These are phyloP conservation scores for Conchocele bisecta DNA, from an alignment of 2,888 invertebrate genomes.

Conservation along the genomic window DNA sequence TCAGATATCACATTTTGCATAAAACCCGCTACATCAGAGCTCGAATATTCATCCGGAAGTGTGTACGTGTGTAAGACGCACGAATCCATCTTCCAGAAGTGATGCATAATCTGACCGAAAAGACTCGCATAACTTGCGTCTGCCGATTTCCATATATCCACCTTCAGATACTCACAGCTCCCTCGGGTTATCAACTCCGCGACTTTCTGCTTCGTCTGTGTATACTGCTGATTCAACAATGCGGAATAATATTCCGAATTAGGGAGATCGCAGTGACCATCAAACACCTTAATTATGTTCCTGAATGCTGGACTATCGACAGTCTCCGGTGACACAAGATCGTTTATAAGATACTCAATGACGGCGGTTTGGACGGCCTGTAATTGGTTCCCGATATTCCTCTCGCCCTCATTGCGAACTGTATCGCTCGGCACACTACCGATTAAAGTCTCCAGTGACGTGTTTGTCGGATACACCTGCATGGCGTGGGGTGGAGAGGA, in stretches of 20 bases:
- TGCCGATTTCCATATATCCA: conserved; percentile 54
- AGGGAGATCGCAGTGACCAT: conserved; percentile 27
- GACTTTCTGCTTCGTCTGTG: conserved; percentile 27
- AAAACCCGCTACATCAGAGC: conserved; percentile 2
- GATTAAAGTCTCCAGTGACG: neutral
- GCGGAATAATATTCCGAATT: conserved; percentile 29
- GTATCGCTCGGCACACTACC: neutral
- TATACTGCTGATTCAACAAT: conserved; percentile 24
- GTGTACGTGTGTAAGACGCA: conserved; percentile 35
- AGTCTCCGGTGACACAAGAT: conserved; percentile 38
- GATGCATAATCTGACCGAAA: conserved; percentile 35
- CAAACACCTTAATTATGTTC: conserved; percentile 42
- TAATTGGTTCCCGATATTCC: neutral
- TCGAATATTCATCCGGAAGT: conserved; percentile 9
- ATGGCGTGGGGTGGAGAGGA: neutral
- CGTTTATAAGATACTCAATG: conserved; percentile 49
- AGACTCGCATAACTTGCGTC: conserved; percentile 36
- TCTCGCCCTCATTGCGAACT: neutral
- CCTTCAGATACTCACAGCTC: conserved; percentile 38
- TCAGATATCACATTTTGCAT: conserved; percentile 1
- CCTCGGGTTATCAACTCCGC: conserved; percentile 15
- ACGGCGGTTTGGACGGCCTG: conserved; percentile 30
- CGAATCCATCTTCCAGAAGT: conserved; percentile 37
- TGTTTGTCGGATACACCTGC: neutral
- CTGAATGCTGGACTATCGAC: conserved; percentile 52